Conservation (phyloP, 2,113 vertebrate genomes). For the Myotis lucifugus region DNA sequence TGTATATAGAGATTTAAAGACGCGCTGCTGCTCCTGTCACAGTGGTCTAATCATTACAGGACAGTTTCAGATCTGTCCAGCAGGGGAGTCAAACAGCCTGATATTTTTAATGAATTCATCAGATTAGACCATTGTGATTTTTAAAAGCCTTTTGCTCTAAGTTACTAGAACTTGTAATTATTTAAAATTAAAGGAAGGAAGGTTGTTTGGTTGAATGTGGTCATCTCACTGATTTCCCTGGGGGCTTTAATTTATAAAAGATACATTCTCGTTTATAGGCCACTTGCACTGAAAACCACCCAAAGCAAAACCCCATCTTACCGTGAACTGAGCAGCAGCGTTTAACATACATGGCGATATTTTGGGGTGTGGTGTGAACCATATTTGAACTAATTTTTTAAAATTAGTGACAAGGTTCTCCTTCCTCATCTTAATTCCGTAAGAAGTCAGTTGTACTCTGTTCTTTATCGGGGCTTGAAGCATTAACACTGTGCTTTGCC, state of each 20-base stretch:
- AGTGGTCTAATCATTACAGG: not conserved
- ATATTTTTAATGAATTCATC: not conserved
- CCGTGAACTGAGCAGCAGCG: not conserved
- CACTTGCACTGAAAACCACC: not conserved
- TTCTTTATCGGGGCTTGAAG: not conserved
- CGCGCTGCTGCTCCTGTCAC: not conserved
- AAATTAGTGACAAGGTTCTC: not conserved
- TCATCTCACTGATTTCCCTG: not conserved
- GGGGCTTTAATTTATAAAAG: not conserved
- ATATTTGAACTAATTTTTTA: not conserved
- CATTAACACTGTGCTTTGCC: not conserved
- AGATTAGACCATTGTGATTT: not conserved
- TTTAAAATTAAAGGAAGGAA: not conserved
- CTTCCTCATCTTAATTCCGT: not conserved
- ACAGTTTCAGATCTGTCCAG: not conserved
- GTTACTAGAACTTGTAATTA: not conserved
- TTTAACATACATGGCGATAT: not conserved
- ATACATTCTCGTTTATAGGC: not conserved
- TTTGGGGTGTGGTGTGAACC: not conserved
- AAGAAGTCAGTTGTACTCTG: not conserved
- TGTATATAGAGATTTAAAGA: not conserved
- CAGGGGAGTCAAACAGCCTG: not conserved
- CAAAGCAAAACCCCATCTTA: not conserved
- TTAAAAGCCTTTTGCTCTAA: not conserved
- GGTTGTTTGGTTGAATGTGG: not conserved